Conservation (phyloP, 2,888 invertebrate species). For the Harmothoe impar region DNA sequence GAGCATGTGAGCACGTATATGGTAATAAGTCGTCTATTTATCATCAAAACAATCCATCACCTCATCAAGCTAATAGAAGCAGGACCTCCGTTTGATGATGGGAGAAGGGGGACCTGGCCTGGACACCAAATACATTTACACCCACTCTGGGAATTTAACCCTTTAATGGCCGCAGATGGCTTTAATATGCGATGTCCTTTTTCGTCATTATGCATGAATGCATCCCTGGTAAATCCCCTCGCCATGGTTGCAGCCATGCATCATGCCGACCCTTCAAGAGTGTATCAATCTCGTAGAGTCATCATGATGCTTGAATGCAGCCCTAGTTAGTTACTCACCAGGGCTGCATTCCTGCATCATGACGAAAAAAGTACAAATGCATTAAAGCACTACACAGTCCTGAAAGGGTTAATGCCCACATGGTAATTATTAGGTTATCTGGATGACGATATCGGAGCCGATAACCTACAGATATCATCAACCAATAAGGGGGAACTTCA, state of each 20-base stretch:
- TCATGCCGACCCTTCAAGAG: too few species aligned
- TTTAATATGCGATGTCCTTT: too few species aligned
- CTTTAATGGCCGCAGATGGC: too few species aligned
- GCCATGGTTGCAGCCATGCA: too few species aligned
- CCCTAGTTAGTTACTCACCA: too few species aligned
- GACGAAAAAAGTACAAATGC: too few species aligned
- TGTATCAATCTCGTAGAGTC: too few species aligned
- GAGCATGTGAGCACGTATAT: neutral
- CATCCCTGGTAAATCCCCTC: too few species aligned
- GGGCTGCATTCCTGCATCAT: too few species aligned
- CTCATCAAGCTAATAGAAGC: constrained; percentile 26
- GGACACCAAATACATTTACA: constrained; percentile 11
- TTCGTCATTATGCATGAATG: too few species aligned
- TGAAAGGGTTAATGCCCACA: neutral
- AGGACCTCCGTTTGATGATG: neutral
- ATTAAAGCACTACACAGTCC: too few species aligned
- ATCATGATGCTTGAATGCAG: too few species aligned
- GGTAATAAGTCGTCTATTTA: neutral
- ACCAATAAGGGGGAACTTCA: constrained; percentile 5
- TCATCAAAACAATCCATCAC: neutral
- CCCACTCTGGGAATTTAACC: neutral
- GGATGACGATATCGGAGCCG: neutral
- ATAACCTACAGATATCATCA: neutral
- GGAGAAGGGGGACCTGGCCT: neutral
- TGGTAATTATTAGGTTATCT: neutral